phyloP scores from a whole-genome alignment of 2,113 vertebrate species.

The Coptodon bakossiorum region DNA sequence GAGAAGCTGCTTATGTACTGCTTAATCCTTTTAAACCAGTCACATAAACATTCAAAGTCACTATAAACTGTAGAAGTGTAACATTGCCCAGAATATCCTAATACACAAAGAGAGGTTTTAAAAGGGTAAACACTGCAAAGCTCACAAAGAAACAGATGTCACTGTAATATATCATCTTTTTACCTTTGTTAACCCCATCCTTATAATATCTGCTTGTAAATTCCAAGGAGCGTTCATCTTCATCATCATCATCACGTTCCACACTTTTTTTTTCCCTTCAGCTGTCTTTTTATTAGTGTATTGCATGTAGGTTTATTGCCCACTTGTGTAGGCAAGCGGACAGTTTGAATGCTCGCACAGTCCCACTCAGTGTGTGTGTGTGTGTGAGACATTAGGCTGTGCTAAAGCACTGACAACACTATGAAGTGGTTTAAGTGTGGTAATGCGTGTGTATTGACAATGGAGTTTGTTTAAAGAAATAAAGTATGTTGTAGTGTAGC shows the following conservation, averaged over 20 bases:
- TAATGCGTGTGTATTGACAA: background rate
- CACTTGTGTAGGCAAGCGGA: conserved; percentile 42
- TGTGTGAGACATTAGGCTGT: background rate
- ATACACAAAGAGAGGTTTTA: background rate
- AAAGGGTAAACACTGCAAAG: background rate
- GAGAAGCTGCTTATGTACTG: background rate
- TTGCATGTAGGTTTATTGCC: conserved; percentile 17
- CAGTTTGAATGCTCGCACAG: background rate
- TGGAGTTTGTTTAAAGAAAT: background rate
- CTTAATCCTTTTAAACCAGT: background rate
- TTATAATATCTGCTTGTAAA: background rate
- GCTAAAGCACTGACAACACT: background rate
- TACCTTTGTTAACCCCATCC: background rate
- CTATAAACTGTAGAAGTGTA: background rate
- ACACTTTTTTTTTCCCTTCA: background rate
- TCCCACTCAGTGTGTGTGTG: conserved; percentile 31
- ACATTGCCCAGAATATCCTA: background rate
- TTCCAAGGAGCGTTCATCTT: background rate
- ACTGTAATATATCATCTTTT: background rate
- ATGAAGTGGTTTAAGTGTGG: background rate
- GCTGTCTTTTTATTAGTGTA: background rate
- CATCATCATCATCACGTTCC: background rate
- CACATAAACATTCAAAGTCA: background rate
- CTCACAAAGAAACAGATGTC: background rate
- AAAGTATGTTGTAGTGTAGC: background rate